Evolutionary conservation across 2,113 vertebrate genomes (phyloP), one percentile per base, ranked within the genome.

Genomic region (Tringa solitaria): DNA sequence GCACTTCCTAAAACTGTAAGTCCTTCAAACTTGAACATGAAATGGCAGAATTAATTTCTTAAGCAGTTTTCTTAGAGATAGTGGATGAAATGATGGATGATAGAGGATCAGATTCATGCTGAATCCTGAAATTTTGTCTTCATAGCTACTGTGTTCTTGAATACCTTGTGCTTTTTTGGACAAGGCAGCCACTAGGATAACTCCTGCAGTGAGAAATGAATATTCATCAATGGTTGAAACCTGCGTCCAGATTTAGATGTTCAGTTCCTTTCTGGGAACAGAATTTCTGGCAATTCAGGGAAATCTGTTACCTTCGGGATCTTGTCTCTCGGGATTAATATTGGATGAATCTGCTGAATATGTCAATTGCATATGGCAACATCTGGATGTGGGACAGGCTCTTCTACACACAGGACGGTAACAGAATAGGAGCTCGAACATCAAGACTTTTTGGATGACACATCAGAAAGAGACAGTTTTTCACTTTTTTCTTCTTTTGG

Each of bases 371-470:
- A 64, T 2, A 1, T 90, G 63, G 26, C 72, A 85, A 59, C 64
- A 67, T 70, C 63, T 81, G 69, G 16, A 24, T 84, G 12, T 69
- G 19, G 27, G 33, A 16, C 3, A 43, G n/a, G n/a, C 6, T 64
- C 7, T 77, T 84, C 46, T 80, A 23, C 54, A 88, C 56, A 33
- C 43, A 45, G 21, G 43, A 7, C 4, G 6, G 9, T 35, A 70
- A 33, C 3, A 3, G 24, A 64, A 12, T 35, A 72, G 32, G 48
- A 75, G n/a, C 12, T 76, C 0, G 0, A 45, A 63, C 41, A 41
- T 16, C 37, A 2, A 22, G 37, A n/a, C 1, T 57, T 73, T 73
- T 81, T 41, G 46, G n/a, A 63, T 86, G 67, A 43, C 12, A 15
- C 21, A 32, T 45, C 35, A 60, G 43, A 72, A 77, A 41, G 64